Percentiles rank a stretch among this genome's conserved stretches.
These are phyloP conservation scores for Helarctos malayanus DNA, from an alignment of 2,797 vertebrate species.

Conservation along the genomic window DNA sequence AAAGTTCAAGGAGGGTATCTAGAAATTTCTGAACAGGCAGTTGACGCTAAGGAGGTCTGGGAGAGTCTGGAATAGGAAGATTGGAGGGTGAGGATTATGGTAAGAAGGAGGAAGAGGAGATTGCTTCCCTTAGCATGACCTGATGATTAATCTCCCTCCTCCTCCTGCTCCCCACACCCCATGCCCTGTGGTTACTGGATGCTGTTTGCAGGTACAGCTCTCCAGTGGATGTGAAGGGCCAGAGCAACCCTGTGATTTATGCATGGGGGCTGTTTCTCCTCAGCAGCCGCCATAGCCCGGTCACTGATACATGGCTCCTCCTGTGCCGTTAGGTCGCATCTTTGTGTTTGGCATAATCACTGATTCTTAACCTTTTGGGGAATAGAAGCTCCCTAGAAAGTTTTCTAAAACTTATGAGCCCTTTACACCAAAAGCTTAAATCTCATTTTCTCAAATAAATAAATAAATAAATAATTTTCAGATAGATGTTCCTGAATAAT, in stretches of 20 bases:
- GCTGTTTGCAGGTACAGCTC: slow-evolving; percentile 82
- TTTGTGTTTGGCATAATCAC: background rate
- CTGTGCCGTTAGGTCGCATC: background rate
- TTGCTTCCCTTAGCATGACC: background rate
- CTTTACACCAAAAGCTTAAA: background rate
- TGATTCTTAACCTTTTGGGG: background rate
- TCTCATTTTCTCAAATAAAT: slow-evolving; percentile 13
- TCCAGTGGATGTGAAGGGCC: slow-evolving; percentile 85
- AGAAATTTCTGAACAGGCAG: background rate
- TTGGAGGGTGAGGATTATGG: background rate
- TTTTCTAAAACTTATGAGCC: background rate
- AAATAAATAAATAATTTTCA: background rate
- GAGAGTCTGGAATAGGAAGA: background rate
- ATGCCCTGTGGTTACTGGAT: slow-evolving; percentile 89
- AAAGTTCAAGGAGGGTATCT: background rate
- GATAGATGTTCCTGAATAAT: background rate
- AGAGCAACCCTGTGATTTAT: slow-evolving; percentile 87
- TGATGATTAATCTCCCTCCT: background rate
- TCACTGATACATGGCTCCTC: slow-evolving; percentile 85
- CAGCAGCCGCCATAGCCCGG: slow-evolving; percentile 88
- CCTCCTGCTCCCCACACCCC: background rate
- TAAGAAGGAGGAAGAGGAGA: background rate
- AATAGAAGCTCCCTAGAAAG: background rate
- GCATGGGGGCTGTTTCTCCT: slow-evolving; percentile 84
- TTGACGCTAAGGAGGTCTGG: background rate